These are phyloP conservation scores for Atta cephalotes DNA, from an alignment of 1,140 invertebrate genomes.

Conservation along the genomic window DNA sequence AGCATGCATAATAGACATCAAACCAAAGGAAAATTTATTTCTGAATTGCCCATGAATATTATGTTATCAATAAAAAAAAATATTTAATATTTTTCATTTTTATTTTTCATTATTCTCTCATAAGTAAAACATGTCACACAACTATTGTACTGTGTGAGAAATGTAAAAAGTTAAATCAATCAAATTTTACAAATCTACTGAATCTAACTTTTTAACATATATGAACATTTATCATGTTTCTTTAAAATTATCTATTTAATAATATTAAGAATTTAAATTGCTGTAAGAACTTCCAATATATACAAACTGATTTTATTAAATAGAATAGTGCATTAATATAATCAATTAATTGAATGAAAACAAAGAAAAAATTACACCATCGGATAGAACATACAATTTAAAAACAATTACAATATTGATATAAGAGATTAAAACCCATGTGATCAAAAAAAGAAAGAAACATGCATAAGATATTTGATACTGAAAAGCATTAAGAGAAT, in stretches of 20 bases:
- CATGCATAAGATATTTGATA: slow-evolving; percentile 49
- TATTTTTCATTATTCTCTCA: background rate
- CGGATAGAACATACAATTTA: background rate
- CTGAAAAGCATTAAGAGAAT: slow-evolving; percentile 12
- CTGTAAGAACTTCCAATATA: slow-evolving; percentile 1
- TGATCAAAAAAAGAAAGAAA: slow-evolving; percentile 8
- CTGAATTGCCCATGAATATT: slow-evolving; percentile 34
- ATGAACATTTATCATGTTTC: slow-evolving; percentile 12
- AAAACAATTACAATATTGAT: slow-evolving; percentile 33
- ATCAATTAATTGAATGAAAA: slow-evolving; percentile 19
- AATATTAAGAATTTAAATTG: slow-evolving; percentile 17
- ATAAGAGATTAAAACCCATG: slow-evolving; percentile 8
- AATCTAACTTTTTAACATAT: slow-evolving; percentile 14
- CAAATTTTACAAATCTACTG: background rate
- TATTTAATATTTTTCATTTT: slow-evolving; percentile 5
- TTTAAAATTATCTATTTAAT: slow-evolving; percentile 7
- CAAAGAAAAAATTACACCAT: background rate
- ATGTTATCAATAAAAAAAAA: background rate
- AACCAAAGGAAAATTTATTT: slow-evolving; percentile 55
- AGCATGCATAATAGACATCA: slow-evolving; percentile 77
- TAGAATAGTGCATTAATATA: background rate
- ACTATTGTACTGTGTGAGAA: background rate
- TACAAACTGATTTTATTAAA: background rate
- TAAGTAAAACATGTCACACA: background rate
- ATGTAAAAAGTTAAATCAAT: background rate